phyloP scores from a whole-genome alignment of 2,888 invertebrate genomes.

The Hydropsyche betteni region DNA sequence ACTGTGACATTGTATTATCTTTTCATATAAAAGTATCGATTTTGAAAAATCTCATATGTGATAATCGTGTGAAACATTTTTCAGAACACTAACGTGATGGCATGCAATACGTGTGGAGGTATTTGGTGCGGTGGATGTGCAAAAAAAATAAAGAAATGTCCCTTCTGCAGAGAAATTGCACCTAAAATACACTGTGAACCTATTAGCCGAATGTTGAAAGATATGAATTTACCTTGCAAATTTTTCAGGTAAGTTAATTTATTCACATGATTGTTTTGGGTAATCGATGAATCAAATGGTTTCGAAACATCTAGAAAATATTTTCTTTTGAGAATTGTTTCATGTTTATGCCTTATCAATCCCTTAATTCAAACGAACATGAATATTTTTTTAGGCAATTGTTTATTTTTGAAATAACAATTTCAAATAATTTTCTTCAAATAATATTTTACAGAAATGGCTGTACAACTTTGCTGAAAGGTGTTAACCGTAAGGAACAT shows the following conservation, averaged over 20 bases:
- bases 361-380: not conserved
- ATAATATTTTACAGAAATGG: conserved; percentile 60
- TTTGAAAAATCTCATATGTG: too few relatives aligned
- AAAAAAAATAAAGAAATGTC: conserved; percentile 29
- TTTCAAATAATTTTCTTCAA: too few relatives aligned
- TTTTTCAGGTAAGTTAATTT: conserved; percentile 59
- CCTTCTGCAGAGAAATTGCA: conserved; percentile 58
- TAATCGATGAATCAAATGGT: too few relatives aligned
- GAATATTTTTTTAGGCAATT: conserved; percentile 19
- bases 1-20: too few relatives aligned
- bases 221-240: conserved; percentile 63
- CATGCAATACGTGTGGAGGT: conserved; percentile 63
- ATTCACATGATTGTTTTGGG: too few relatives aligned
- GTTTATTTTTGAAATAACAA: not conserved
- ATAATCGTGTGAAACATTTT: conserved; percentile 40
- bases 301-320: too few relatives aligned
- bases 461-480: conserved; percentile 62
- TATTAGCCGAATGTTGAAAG: conserved; percentile 61
- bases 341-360: too few relatives aligned
- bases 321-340: too few relatives aligned
- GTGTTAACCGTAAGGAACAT: conserved; percentile 60
- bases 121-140: conserved; percentile 61
- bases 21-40: too few relatives aligned
- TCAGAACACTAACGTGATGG: conserved; percentile 63
- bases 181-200: conserved; percentile 58